Conservation (phyloP, 2,797 vertebrate genomes). For the Eidolon dupreanum region DNA sequence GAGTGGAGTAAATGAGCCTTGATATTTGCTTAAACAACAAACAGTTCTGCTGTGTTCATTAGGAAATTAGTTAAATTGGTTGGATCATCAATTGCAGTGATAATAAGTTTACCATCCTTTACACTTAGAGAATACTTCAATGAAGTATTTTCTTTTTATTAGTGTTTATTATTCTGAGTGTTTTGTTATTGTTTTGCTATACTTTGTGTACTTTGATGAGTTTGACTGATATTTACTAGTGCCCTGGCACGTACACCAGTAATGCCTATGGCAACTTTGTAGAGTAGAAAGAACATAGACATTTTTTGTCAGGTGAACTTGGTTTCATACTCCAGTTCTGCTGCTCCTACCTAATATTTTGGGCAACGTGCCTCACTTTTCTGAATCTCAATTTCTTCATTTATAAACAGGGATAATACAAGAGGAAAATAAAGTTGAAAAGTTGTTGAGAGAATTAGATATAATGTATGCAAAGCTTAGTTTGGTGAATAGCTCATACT, state of each 20-base stretch:
- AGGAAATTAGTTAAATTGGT: background rate
- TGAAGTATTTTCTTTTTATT: background rate
- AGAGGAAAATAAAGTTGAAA: background rate
- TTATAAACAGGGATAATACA: slow-evolving; percentile 5
- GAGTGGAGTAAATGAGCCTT: background rate
- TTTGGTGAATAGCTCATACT: background rate
- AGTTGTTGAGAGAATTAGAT: background rate
- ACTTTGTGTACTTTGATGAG: background rate
- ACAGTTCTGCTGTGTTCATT: background rate
- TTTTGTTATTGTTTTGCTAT: slow-evolving; percentile 16
- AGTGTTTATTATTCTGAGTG: background rate
- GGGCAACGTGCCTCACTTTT: background rate
- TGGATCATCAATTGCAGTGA: background rate
- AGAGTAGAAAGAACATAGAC: slow-evolving; percentile 16
- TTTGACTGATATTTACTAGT: background rate
- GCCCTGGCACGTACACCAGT: background rate
- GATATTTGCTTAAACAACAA: background rate
- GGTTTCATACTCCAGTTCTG: slow-evolving; percentile 24
- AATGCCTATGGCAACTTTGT: background rate
- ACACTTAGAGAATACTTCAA: background rate
- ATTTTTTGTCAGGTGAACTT: background rate
- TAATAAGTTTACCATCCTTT: background rate
- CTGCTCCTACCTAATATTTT: slow-evolving; percentile 21
- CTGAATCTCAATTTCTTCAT: background rate
- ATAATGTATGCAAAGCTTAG: background rate